Percentiles rank a stretch among this genome's conserved stretches.
Conservation (phyloP, 2,888 invertebrate species). For the Dioctria linearis region DNA sequence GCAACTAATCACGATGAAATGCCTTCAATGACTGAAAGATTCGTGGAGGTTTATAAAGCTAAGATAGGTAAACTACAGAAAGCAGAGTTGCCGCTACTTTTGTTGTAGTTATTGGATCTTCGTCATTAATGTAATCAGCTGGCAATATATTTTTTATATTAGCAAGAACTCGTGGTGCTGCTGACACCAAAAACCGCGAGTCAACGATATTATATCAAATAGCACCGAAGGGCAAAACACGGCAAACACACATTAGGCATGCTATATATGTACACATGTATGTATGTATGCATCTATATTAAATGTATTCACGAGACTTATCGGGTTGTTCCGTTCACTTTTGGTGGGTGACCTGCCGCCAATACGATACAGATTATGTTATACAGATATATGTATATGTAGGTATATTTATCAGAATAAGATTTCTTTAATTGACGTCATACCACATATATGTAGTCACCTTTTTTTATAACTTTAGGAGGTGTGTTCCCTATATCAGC, state of each 20-base stretch:
- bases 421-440: slow-evolving; percentile 33
- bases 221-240: not conserved
- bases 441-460: not conserved
- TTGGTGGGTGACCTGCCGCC: slow-evolving; percentile 9
- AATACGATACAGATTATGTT: too few species aligned
- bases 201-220: not conserved
- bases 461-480: slow-evolving; percentile 48
- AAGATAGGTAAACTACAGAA: not conserved
- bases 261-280: not conserved
- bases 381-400: not conserved
- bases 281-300: not conserved
- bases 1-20: slow-evolving; percentile 13
- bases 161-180: not conserved
- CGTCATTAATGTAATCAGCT: slow-evolving; percentile 29
- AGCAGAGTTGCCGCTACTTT: not conserved
- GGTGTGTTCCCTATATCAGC: slow-evolving; percentile 52
- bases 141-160: slow-evolving; percentile 1
- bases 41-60: slow-evolving; percentile 16
- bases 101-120: not conserved
- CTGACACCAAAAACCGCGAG: not conserved
- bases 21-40: slow-evolving; percentile 32
- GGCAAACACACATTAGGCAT: slow-evolving; percentile 5
- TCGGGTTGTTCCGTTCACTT: not conserved
- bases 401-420: slow-evolving; percentile 18
- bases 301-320: not conserved